These are phyloP conservation scores for Arrhamphus sclerolepis DNA, from an alignment of 2,797 vertebrate species.

Conservation along the genomic window DNA sequence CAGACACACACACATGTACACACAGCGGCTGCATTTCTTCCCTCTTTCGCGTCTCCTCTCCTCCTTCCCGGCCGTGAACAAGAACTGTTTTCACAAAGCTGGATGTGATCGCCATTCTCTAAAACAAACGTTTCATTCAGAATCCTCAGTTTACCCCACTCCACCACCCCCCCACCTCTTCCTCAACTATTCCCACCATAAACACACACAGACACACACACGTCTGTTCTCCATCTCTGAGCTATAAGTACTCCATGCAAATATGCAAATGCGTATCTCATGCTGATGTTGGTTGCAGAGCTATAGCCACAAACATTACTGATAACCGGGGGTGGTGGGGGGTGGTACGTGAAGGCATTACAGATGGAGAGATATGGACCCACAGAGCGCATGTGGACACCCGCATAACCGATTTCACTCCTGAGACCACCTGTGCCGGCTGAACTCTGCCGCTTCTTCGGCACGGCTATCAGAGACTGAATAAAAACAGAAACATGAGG, in stretches of 20 bases:
- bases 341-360: not conserved
- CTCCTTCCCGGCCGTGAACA: conserved; percentile 63
- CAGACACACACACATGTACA: conserved; percentile 21
- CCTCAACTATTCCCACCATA: conserved; percentile 44
- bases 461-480: conserved; percentile 16
- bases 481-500: not conserved
- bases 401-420: conserved; percentile 32
- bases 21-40: conserved; percentile 54
- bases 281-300: conserved; percentile 18
- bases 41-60: conserved; percentile 52
- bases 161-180: conserved; percentile 24
- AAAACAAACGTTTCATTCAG: conserved; percentile 81
- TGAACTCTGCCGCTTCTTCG: conserved; percentile 18
- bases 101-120: conserved; percentile 70
- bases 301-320: conserved; percentile 13
- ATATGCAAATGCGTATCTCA: conserved; percentile 24
- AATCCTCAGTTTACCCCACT: conserved; percentile 30
- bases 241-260: conserved; percentile 13
- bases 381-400: conserved; percentile 19
- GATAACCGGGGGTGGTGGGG: not conserved
- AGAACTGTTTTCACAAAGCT: conserved; percentile 79
- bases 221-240: conserved; percentile 41
- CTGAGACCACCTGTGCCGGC: conserved; percentile 35
- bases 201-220: conserved; percentile 40
- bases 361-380: conserved; percentile 9